Percentiles rank a stretch among this genome's conserved stretches.
phyloP scores from a whole-genome alignment of 1,140 invertebrate genomes.

The Megathymus violae region DNA sequence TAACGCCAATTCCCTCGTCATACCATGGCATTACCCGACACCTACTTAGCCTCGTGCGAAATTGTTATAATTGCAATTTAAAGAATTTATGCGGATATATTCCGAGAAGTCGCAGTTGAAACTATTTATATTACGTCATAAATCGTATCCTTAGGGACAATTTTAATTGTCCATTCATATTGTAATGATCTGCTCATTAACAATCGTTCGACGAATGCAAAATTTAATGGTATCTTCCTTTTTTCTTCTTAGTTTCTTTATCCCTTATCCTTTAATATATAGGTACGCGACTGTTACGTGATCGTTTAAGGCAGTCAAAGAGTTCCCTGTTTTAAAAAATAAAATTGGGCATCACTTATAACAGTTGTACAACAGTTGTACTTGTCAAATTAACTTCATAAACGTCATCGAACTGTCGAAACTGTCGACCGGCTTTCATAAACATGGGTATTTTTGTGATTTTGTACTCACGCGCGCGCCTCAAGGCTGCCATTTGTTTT shows the following conservation, averaged over 20 bases:
- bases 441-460: slow-evolving; percentile 1
- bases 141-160: no score
- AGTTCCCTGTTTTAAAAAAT: not conserved
- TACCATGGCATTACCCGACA: slow-evolving; percentile 25
- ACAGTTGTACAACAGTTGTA: slow-evolving; percentile 1
- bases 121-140: slow-evolving; percentile 5
- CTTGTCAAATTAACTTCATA: slow-evolving; percentile 31
- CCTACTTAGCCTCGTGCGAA: slow-evolving; percentile 13
- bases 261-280: no score
- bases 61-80: slow-evolving; percentile 20
- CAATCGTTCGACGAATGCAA: no score
- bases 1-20: slow-evolving; percentile 30
- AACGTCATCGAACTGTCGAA: slow-evolving; percentile 20
- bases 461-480: slow-evolving; percentile 9
- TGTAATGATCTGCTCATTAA: no score
- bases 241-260: no score
- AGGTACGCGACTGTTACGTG: not conserved
- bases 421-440: slow-evolving; percentile 1
- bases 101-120: slow-evolving; percentile 7
- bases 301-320: not conserved
- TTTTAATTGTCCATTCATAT: no score
- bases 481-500: slow-evolving; percentile 42
- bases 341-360: not conserved
- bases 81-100: slow-evolving; percentile 8
- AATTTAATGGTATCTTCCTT: no score